A percentile compares a stretch with the other conserved stretches of the same genome.
These are phyloP conservation scores for Hiodon tergisus DNA, from an alignment of 2,113 vertebrate species.

Conservation along the genomic window DNA sequence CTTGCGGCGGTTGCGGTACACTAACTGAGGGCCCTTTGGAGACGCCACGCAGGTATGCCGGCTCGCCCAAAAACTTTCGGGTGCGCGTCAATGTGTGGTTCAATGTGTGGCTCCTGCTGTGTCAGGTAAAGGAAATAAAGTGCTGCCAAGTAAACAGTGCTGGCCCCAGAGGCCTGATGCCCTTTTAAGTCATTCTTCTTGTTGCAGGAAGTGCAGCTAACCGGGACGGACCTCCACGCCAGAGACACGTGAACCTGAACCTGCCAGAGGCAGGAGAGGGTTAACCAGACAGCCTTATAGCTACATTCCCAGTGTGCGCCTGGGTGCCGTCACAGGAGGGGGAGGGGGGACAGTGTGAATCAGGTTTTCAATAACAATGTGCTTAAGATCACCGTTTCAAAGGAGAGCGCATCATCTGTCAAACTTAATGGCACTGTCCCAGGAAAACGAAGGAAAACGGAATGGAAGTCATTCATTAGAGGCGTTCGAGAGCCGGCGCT, in stretches of 20 bases:
- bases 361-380: constrained; percentile 63
- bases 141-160: constrained; percentile 32
- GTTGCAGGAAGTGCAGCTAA: neutral
- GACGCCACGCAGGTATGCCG: neutral
- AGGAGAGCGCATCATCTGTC: constrained; percentile 62
- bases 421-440: constrained; percentile 54
- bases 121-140: too few species aligned
- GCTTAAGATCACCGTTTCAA: constrained; percentile 58
- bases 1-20: neutral
- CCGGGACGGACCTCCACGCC: neutral
- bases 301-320: constrained; percentile 57
- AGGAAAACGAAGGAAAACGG: constrained; percentile 26
- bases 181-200: neutral
- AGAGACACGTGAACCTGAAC: neutral
- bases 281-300: constrained; percentile 37
- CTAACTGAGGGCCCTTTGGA: neutral
- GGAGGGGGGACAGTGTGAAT: constrained; percentile 45
- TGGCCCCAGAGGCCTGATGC: constrained; percentile 11
- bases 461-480: constrained; percentile 31
- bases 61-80: too few species aligned
- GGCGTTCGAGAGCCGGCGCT: neutral
- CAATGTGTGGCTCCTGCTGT: too few species aligned
- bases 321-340: constrained; percentile 32
- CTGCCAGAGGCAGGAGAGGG: constrained; percentile 32
- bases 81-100: too few species aligned